phyloP scores from a whole-genome alignment of 2,888 invertebrate species.

The Agriopis marginaria region DNA sequence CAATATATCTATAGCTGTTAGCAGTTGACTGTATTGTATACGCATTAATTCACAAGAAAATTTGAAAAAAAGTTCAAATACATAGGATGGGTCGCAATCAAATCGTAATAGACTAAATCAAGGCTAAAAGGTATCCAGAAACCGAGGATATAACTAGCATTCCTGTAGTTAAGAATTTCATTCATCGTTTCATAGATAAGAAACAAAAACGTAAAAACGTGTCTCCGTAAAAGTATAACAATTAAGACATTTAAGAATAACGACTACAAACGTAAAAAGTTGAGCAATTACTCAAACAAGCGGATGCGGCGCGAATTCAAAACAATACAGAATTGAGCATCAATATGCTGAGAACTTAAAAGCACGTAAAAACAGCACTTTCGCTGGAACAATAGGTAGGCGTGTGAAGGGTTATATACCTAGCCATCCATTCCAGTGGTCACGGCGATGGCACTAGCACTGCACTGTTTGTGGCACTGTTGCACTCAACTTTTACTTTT shows the following conservation, averaged over 20 bases:
- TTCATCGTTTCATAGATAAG: slow-evolving; percentile 1
- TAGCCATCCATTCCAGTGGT: slow-evolving; percentile 76
- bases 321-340: slow-evolving; percentile 40
- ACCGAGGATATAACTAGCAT: neutral
- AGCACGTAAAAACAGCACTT: slow-evolving; percentile 45
- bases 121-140: neutral
- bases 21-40: too few species aligned
- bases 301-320: slow-evolving; percentile 33
- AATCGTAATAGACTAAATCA: neutral
- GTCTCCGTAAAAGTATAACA: neutral
- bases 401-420: slow-evolving; percentile 57
- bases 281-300: slow-evolving; percentile 28
- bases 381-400: slow-evolving; percentile 50
- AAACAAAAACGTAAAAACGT: neutral
- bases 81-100: too few species aligned
- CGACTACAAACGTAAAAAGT: slow-evolving; percentile 12
- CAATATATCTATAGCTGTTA: too few species aligned
- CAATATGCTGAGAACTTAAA: slow-evolving; percentile 38
- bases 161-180: neutral
- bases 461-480: slow-evolving; percentile 59
- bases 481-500: slow-evolving; percentile 69
- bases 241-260: slow-evolving; percentile 20
- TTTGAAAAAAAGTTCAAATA: too few species aligned
- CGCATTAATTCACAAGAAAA: too few species aligned
- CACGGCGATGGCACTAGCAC: slow-evolving; percentile 58